phyloP scores from a whole-genome alignment of 2,888 invertebrate species.

The Lysandra bellargus region DNA sequence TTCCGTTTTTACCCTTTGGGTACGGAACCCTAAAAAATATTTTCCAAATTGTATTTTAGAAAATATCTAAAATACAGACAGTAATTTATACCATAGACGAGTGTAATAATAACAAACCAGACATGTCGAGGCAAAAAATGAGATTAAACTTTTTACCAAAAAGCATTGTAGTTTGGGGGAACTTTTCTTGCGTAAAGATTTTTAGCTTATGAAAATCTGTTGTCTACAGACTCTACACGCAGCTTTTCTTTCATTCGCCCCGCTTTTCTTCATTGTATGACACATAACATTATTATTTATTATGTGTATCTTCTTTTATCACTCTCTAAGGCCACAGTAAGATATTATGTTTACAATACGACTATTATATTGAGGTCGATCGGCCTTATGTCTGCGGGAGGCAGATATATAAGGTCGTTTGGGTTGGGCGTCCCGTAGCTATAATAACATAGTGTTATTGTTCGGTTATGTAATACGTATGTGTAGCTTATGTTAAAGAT shows the following conservation, averaged over 20 bases:
- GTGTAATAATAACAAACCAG: too few species aligned
- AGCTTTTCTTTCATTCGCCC: not conserved
- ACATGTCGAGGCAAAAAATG: too few species aligned
- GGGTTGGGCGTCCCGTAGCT: not conserved
- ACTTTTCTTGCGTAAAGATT: too few species aligned
- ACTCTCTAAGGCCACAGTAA: not conserved
- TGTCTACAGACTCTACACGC: too few species aligned
- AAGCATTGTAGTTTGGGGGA: too few species aligned
- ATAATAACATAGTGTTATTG: slow-evolving; percentile 22
- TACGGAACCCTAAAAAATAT: too few species aligned
- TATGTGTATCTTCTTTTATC: not conserved
- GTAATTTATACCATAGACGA: too few species aligned
- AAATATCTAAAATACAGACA: too few species aligned
- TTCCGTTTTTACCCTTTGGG: too few species aligned
- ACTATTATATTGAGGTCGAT: slow-evolving; percentile 24
- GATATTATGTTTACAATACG: slow-evolving; percentile 2
- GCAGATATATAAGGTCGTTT: slow-evolving; percentile 22
- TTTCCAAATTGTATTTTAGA: too few species aligned
- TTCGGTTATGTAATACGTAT: slow-evolving; percentile 31
- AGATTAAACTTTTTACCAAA: too few species aligned
- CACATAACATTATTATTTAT: not conserved
- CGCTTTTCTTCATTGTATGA: not conserved
- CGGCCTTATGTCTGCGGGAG: slow-evolving; percentile 13
- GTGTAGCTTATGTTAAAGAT: slow-evolving; percentile 7
- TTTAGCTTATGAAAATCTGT: too few species aligned